A percentile compares a stretch with the other conserved stretches of the same genome.
Conservation (phyloP, 2,113 vertebrate genomes). For the Vulpes vulpes region DNA sequence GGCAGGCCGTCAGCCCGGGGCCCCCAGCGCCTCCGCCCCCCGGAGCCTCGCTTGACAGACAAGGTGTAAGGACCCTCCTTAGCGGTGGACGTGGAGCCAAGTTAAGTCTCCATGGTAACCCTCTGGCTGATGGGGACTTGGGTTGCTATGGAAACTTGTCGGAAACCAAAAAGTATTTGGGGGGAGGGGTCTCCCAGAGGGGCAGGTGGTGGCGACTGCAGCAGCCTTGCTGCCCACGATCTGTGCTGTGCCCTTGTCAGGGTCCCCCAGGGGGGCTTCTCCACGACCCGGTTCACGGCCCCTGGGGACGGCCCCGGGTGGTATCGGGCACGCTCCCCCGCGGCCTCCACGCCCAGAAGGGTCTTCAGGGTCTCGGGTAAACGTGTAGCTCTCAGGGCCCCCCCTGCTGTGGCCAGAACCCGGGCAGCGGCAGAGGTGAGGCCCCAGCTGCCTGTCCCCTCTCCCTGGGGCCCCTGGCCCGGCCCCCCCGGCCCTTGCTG, state of each 20-base stretch:
- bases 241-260: background rate
- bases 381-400: no score
- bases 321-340: background rate
- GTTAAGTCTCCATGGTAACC: conserved; percentile 89
- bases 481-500: accelerated
- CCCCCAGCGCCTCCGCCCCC: background rate
- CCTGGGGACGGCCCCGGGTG: background rate
- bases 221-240: conserved; percentile 47
- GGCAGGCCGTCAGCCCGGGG: background rate
- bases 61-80: conserved; percentile 65
- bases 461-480: background rate
- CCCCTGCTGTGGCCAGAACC: background rate
- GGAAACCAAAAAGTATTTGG: conserved; percentile 79
- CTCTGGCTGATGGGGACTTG: conserved; percentile 85
- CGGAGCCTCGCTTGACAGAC: background rate
- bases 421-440: background rate
- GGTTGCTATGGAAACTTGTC: conserved; percentile 88
- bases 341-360: background rate
- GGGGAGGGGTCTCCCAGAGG: conserved; percentile 57
- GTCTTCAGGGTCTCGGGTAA: no score
- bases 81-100: conserved; percentile 83
- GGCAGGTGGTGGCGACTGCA: conserved; percentile 75
- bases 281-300: background rate
- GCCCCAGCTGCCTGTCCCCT: background rate
- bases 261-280: background rate